Evolutionary conservation across 64 coral and sea anemone genomes (phyloP), one percentile per base, ranked within the genome.

Genomic region (Montipora capricornis): DNA sequence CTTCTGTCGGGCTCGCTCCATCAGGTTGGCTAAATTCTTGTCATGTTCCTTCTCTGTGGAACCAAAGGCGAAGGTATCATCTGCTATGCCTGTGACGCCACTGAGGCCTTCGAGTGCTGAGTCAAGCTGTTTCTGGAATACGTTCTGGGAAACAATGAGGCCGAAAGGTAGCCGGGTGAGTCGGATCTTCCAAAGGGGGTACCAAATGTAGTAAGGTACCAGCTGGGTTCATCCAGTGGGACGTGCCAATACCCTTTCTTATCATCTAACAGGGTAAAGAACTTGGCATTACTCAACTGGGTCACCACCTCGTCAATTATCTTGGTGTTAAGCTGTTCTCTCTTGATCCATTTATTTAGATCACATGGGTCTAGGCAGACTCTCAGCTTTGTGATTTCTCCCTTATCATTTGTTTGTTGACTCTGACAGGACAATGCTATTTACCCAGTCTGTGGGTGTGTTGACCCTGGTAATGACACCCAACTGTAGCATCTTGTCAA

Each of bases 211-310:
- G 77, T 90, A 4, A 90, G 76, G 58, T 90, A 90, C 13, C 75
- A 80, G 68, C 82, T 93, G 13, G 37, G 73, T 77, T 93, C 46
- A 71, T 93, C 91, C 2, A 93, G 49, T n/a, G 91, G 73, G 10
- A 93, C 91, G 68, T 93, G 91, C 81, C 91, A 93, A 45, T 93
- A 93, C 16, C 91, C 91, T 22, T 84, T 93, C 15, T 87, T 77
- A 1, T 81, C 83, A 80, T 94, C 84, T 0, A 94, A 48, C 17
- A 88, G 44, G 51, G 49, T 94, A 51, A 88, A 94, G 44, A 73
- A 88, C 81, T 80, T 88, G 62, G 92, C 83, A 75, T 68, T 75
- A 26, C 48, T 88, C 13, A 86, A 55, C 46, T 91, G 37, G 45
- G 80, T 51, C 3, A 83, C 81, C 64, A 94, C 79, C 5, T 90